A percentile compares a stretch with the other conserved stretches of the same genome.
Conservation (phyloP, 2,888 invertebrate species). For the Polymixis lichenea region DNA sequence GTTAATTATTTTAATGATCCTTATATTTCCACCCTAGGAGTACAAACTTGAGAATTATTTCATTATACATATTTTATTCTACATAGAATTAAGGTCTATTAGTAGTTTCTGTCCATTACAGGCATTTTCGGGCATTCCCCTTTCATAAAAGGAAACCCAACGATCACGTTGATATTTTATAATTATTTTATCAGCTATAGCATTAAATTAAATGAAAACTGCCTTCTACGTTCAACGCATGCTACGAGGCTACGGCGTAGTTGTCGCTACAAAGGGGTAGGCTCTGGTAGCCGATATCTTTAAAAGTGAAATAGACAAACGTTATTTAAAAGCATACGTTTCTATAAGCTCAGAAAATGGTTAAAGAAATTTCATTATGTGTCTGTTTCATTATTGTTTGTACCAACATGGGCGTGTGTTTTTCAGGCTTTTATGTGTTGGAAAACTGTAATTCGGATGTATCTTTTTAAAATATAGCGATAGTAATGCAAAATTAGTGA, state of each 20-base stretch:
- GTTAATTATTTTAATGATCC: no score
- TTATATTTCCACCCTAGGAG: no score
- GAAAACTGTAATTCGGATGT: not conserved
- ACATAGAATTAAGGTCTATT: no score
- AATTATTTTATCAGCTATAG: not conserved
- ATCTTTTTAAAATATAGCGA: not conserved
- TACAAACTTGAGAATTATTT: no score
- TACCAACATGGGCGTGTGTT: not conserved
- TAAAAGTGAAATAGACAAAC: no score
- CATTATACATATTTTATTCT: no score
- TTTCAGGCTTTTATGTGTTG: not conserved
- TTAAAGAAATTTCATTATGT: not conserved
- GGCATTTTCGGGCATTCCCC: no score
- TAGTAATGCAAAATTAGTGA: not conserved
- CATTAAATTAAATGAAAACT: not conserved
- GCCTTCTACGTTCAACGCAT: not conserved
- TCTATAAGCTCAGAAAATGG: not conserved
- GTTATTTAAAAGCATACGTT: not conserved
- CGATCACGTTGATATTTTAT: not conserved
- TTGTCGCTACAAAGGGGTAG: not conserved
- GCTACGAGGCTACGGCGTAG: constrained; percentile 21
- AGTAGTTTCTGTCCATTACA: no score
- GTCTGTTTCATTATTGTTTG: not conserved
- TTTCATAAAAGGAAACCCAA: not conserved
- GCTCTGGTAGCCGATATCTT: not conserved